Evolutionary conservation across 2,797 vertebrate species (phyloP).

Genomic region (Acanthiza pusilla): DNA sequence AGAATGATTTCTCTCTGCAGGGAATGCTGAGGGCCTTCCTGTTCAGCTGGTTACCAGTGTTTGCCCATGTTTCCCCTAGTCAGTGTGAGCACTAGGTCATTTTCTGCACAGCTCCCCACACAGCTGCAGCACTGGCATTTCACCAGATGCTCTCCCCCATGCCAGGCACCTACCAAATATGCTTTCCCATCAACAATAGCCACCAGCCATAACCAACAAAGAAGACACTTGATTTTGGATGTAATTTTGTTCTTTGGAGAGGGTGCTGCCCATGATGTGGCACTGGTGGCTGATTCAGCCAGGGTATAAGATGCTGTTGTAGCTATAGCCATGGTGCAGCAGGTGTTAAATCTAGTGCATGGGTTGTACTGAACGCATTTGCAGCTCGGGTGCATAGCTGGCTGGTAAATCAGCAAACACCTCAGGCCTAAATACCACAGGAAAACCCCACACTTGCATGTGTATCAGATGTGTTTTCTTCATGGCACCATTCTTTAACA

Average conservation of each 20-base stretch:
- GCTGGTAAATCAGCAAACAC: conserved; percentile 15
- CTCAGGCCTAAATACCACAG: conserved; percentile 51
- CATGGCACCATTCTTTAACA: neutral
- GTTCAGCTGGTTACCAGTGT: neutral
- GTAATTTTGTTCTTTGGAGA: neutral
- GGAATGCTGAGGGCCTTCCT: neutral
- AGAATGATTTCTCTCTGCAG: neutral
- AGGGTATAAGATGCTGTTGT: neutral
- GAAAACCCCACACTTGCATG: conserved; percentile 31
- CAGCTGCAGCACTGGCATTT: neutral
- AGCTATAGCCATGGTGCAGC: neutral
- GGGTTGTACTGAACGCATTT: neutral
- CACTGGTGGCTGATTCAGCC: neutral
- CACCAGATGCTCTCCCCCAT: neutral
- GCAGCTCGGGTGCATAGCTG: neutral
- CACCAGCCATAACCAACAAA: neutral
- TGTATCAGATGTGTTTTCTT: conserved; percentile 11
- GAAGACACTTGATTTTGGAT: neutral
- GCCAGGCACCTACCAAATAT: neutral
- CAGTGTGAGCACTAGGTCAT: neutral
- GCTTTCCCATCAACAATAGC: neutral
- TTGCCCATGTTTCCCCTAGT: neutral
- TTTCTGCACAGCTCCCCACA: neutral
- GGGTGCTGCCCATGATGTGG: neutral
- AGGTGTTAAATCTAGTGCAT: neutral